These are phyloP conservation scores for Sciurus vulgaris DNA, from an alignment of 2,797 vertebrate species.

Conservation along the genomic window DNA sequence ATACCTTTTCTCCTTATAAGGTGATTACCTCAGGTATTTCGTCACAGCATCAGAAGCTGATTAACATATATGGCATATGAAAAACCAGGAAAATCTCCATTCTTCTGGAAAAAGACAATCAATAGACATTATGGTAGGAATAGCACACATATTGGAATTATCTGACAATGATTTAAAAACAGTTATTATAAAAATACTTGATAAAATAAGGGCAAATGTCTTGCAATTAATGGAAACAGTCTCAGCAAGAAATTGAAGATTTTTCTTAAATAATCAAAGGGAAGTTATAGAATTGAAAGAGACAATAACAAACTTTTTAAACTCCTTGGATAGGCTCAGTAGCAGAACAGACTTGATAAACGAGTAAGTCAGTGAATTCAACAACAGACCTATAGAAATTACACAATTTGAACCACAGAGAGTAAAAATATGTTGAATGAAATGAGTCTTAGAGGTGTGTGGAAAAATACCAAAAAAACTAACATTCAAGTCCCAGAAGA, in stretches of 20 bases:
- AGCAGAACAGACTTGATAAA: background rate
- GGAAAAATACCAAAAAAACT: conserved; percentile 5
- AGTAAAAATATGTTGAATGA: conserved; percentile 2
- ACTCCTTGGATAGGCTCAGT: background rate
- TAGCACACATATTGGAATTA: background rate
- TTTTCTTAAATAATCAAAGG: background rate
- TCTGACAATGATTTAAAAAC: conserved; percentile 26
- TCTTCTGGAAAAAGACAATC: background rate
- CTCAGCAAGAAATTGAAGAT: conserved; percentile 3
- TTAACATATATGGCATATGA: background rate
- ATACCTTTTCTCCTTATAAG: background rate
- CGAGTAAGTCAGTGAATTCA: background rate
- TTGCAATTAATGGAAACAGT: background rate
- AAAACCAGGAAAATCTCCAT: conserved; percentile 14
- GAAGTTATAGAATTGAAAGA: conserved; percentile 40
- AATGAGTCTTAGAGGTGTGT: background rate
- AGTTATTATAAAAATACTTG: conserved; percentile 26
- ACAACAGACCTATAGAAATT: background rate
- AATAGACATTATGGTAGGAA: background rate
- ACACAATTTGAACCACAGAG: background rate
- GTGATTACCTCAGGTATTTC: background rate
- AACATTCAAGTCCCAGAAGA: conserved; percentile 12
- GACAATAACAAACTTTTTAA: background rate
- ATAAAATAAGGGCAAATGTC: conserved; percentile 9
- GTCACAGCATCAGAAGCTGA: background rate